Conservation (phyloP, 2,113 vertebrate species). For the Phyllostomus hastatus region DNA sequence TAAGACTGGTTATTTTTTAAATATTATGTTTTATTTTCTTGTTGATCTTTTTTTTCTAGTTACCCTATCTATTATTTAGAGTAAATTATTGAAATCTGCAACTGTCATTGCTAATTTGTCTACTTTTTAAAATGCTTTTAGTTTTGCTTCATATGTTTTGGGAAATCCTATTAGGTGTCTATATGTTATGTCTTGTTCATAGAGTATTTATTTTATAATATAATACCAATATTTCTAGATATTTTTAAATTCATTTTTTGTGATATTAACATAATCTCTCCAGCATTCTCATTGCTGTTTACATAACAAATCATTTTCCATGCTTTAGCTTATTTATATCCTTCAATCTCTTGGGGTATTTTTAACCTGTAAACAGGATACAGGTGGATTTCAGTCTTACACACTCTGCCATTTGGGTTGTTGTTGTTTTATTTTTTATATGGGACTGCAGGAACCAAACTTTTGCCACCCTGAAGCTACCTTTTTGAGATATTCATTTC, state of each 20-base stretch:
- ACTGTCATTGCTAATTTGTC: neutral
- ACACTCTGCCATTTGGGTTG: neutral
- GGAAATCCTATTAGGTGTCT: neutral
- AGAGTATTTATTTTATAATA: neutral
- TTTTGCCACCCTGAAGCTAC: neutral
- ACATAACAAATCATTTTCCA: neutral
- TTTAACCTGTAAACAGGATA: neutral
- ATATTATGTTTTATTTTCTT: neutral
- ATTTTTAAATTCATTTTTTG: neutral
- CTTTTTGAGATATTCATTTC: neutral
- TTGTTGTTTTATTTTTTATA: neutral
- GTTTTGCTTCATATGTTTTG: neutral
- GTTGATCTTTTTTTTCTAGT: neutral
- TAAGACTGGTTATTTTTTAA: too few relatives aligned
- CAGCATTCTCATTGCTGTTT: neutral
- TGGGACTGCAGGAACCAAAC: neutral
- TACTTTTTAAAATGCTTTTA: neutral
- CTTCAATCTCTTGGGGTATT: neutral
- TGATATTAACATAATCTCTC: neutral
- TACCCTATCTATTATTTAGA: neutral
- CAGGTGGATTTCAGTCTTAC: neutral
- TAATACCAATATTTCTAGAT: neutral
- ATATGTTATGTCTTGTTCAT: neutral
- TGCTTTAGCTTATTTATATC: neutral
- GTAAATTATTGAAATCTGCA: neutral